These are phyloP conservation scores for Himalopsyche phryganea DNA, from an alignment of 1,140 invertebrate genomes.

Conservation along the genomic window DNA sequence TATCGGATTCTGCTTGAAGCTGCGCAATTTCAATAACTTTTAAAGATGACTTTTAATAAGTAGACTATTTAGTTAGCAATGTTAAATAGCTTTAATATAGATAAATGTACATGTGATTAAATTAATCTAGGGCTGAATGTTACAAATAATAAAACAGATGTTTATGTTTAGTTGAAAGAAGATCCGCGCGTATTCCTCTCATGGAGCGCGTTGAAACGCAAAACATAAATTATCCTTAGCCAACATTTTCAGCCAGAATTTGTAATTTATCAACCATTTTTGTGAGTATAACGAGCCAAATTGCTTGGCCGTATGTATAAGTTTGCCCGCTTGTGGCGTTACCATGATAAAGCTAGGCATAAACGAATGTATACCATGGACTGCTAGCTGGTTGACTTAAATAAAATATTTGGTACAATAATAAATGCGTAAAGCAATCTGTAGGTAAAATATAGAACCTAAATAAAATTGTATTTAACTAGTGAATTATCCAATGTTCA, in stretches of 20 bases:
- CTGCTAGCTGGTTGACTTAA: neutral
- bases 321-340: slow-evolving; percentile 2
- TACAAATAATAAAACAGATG: neutral
- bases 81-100: too few species aligned
- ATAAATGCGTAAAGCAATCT: neutral
- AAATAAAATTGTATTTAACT: neutral
- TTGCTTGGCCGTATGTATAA: slow-evolving; percentile 16
- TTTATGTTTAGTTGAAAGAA: neutral
- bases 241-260: slow-evolving; percentile 14
- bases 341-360: neutral
- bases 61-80: too few species aligned
- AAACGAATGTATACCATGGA: slow-evolving; percentile 8
- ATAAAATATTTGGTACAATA: slow-evolving; percentile 1
- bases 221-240: slow-evolving; percentile 13
- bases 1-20: too few species aligned
- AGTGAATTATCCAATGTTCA: neutral
- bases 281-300: slow-evolving; percentile 26
- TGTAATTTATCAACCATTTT: slow-evolving; percentile 27
- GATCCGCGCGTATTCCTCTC: neutral
- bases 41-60: too few species aligned
- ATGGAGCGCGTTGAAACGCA: neutral
- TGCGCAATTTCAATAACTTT: too few species aligned
- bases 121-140: too few species aligned
- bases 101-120: too few species aligned
- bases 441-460: neutral